Percentiles rank a stretch among this genome's conserved stretches.
Conservation (phyloP, 2,888 invertebrate species). For the Malthinus seriepunctatus region DNA sequence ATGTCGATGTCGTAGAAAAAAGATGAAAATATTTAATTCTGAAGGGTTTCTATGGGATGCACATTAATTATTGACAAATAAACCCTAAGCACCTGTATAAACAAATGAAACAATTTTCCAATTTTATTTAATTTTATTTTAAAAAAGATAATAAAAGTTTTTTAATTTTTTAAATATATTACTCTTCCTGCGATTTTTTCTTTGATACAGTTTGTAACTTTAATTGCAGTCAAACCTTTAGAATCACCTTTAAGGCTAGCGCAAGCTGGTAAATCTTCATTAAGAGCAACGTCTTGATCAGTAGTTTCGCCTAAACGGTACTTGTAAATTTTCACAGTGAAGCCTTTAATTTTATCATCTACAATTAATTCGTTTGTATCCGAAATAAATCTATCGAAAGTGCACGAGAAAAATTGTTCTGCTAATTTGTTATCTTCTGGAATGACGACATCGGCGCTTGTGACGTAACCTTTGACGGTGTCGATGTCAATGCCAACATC, state of each 20-base stretch:
- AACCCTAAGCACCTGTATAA: no score
- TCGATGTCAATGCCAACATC: not conserved
- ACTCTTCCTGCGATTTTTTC: not conserved
- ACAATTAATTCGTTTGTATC: slow-evolving; percentile 1
- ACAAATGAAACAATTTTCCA: no score
- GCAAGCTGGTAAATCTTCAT: not conserved
- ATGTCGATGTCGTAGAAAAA: no score
- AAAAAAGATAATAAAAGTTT: no score
- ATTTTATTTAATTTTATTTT: no score
- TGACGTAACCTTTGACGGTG: not conserved
- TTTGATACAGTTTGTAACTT: not conserved
- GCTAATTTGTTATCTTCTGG: slow-evolving; percentile 1
- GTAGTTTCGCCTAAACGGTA: not conserved
- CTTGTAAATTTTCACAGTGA: not conserved
- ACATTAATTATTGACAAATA: no score
- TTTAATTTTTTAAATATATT: no score
- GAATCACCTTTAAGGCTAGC: not conserved
- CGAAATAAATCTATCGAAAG: not conserved
- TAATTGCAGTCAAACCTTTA: slow-evolving; percentile 10
- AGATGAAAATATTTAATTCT: no score
- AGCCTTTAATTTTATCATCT: not conserved
- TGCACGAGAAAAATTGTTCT: slow-evolving; percentile 7
- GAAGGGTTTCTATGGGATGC: no score
- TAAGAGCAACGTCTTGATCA: not conserved
- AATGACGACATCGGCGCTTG: not conserved